These are phyloP conservation scores for Stichopus horrens DNA, from an alignment of 53 echinoderm and acorn worm genomes.

Conservation along the genomic window DNA sequence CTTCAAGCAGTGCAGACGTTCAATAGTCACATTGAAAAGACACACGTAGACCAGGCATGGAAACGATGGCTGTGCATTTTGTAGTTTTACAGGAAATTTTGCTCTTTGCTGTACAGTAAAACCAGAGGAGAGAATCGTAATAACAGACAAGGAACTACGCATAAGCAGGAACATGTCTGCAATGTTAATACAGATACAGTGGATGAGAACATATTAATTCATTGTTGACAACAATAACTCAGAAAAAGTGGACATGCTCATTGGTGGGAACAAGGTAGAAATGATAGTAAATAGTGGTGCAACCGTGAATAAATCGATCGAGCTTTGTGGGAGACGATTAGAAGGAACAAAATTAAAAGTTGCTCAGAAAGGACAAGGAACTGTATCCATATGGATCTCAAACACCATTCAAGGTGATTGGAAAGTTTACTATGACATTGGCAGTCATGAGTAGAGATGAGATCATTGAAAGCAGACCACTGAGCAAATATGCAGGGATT, in stretches of 20 bases:
- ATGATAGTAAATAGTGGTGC: slow-evolving; percentile 65
- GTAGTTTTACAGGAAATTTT: slow-evolving; percentile 45
- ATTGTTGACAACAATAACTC: slow-evolving; percentile 20
- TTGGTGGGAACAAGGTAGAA: slow-evolving; percentile 38
- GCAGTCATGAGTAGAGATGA: background rate
- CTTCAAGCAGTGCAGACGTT: slow-evolving; percentile 14
- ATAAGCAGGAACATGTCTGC: slow-evolving; percentile 13
- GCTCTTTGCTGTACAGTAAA: slow-evolving; percentile 56
- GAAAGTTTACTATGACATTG: slow-evolving; percentile 48
- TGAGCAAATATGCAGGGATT: slow-evolving; percentile 48
- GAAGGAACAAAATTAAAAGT: slow-evolving; percentile 52
- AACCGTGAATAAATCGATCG: slow-evolving; percentile 54
- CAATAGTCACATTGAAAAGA: background rate
- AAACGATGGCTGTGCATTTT: slow-evolving; percentile 51
- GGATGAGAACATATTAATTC: slow-evolving; percentile 20
- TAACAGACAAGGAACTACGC: background rate
- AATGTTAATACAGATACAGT: background rate
- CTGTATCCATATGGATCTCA: slow-evolving; percentile 59
- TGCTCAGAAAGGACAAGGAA: slow-evolving; percentile 37
- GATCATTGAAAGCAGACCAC: slow-evolving; percentile 46
- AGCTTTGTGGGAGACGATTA: slow-evolving; percentile 44
- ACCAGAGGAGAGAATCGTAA: background rate
- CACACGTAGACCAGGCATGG: slow-evolving; percentile 39
- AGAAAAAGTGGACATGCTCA: slow-evolving; percentile 23
- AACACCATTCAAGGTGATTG: slow-evolving; percentile 53